phyloP scores from a whole-genome alignment of 2,888 invertebrate species.

The Netelia fuscicornis region DNA sequence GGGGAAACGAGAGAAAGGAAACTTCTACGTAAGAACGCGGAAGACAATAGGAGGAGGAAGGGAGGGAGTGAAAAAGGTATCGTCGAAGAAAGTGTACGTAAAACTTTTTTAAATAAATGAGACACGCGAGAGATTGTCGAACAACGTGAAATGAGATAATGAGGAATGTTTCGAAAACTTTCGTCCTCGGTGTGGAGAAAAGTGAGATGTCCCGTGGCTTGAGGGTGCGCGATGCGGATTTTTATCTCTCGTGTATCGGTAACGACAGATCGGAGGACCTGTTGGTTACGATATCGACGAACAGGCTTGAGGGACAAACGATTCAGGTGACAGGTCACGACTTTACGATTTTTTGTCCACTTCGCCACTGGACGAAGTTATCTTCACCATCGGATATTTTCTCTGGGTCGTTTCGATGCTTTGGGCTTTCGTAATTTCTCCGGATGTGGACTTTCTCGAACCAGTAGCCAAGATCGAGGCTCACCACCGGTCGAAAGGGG shows the following conservation, averaged over 20 bases:
- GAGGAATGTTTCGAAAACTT: slow-evolving; percentile 49
- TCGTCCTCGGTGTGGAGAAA: slow-evolving; percentile 45
- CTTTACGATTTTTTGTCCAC: slow-evolving; percentile 56
- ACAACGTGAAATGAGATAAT: slow-evolving; percentile 60
- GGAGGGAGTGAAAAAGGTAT: slow-evolving; percentile 9
- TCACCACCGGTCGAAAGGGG: slow-evolving; percentile 8
- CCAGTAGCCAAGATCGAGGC: slow-evolving; percentile 59
- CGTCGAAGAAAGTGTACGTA: slow-evolving; percentile 47
- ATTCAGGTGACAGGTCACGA: slow-evolving; percentile 58
- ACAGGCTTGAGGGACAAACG: slow-evolving; percentile 34
- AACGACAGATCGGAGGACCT: slow-evolving; percentile 55
- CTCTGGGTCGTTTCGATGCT: slow-evolving; percentile 37
- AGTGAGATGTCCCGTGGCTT: slow-evolving; percentile 69
- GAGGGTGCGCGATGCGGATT: slow-evolving; percentile 61
- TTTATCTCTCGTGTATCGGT: slow-evolving; percentile 55
- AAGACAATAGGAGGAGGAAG: no score
- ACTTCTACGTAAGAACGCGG: no score
- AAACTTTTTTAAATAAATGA: slow-evolving; percentile 31
- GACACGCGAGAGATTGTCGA: slow-evolving; percentile 57
- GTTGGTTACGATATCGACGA: slow-evolving; percentile 43
- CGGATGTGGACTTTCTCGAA: slow-evolving; percentile 25
- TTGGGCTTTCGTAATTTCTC: slow-evolving; percentile 34
- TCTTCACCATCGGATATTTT: slow-evolving; percentile 59
- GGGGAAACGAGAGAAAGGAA: slow-evolving; percentile 42
- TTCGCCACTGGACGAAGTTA: slow-evolving; percentile 55